These are phyloP conservation scores for Osedax fenrisi DNA, from an alignment of 2,888 invertebrate species.

Conservation along the genomic window DNA sequence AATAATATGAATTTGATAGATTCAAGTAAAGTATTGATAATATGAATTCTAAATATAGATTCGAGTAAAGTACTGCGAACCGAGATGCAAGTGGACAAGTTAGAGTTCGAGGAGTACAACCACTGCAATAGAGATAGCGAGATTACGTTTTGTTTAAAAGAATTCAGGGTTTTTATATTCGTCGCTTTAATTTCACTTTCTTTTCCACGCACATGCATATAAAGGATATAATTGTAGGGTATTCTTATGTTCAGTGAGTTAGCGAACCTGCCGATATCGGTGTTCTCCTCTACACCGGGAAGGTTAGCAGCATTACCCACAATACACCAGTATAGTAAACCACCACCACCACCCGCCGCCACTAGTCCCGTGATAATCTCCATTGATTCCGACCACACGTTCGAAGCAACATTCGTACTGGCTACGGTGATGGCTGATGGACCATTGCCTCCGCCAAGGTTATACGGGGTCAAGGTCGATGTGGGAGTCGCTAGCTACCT, in stretches of 20 bases:
- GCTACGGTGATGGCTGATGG: background rate
- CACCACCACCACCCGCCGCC: no score
- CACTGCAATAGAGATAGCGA: background rate
- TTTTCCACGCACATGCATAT: no score
- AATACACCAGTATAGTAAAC: no score
- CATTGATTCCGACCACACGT: background rate
- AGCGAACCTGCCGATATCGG: background rate
- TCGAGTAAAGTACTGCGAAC: background rate
- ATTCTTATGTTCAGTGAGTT: background rate
- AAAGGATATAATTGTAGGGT: no score
- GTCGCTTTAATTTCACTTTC: no score
- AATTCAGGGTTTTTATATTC: background rate
- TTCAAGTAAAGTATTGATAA: no score
- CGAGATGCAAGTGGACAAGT: background rate
- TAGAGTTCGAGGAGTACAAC: background rate
- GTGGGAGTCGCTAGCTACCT: no score
- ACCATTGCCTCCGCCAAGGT: no score
- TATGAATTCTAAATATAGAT: background rate
- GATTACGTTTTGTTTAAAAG: background rate
- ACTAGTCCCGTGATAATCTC: background rate
- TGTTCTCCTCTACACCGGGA: background rate
- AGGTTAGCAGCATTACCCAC: background rate
- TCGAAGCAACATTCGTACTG: background rate
- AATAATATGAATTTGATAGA: no score
- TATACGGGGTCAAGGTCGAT: no score